phyloP scores from a whole-genome alignment of 2,113 vertebrate genomes.

The Vireo altiloquus region DNA sequence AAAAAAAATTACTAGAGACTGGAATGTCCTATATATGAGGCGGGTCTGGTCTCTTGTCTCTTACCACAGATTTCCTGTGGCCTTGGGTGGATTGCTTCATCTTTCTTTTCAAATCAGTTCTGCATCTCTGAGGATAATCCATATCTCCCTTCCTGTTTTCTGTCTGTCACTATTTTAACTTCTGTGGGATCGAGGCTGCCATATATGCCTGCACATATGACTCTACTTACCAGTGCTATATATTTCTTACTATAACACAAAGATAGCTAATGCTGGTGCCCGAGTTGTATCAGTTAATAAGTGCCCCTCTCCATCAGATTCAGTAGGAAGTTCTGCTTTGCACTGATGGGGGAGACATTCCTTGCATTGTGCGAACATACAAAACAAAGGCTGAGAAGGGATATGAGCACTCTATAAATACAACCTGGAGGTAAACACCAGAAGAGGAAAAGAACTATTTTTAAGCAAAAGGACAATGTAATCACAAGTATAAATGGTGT shows the following conservation, averaged over 20 bases:
- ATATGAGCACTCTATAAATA: constrained; percentile 62
- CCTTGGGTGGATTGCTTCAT: background rate
- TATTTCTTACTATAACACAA: background rate
- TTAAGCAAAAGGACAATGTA: constrained; percentile 58
- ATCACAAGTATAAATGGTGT: constrained; percentile 8
- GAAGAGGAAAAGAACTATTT: constrained; percentile 60
- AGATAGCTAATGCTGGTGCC: background rate
- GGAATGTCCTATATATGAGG: background rate
- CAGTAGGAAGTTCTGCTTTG: constrained; percentile 41
- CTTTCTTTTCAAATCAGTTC: background rate
- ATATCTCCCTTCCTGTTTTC: background rate
- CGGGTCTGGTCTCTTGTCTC: background rate
- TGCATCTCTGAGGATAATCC: background rate
- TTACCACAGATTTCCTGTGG: background rate
- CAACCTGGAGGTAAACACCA: constrained; percentile 48
- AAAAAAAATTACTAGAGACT: background rate
- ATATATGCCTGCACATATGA: background rate
- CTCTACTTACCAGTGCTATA: background rate
- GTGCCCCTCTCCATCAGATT: background rate
- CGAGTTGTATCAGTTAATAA: background rate
- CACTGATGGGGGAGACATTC: constrained; percentile 31
- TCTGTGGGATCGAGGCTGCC: background rate
- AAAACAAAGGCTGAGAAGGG: constrained; percentile 63
- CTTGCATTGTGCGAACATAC: constrained; percentile 41
- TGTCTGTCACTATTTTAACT: background rate